Base-by-base conservation (phyloP, 2,797 vertebrate genomes). In the Pseudocheirus occidentalis region DNA sequence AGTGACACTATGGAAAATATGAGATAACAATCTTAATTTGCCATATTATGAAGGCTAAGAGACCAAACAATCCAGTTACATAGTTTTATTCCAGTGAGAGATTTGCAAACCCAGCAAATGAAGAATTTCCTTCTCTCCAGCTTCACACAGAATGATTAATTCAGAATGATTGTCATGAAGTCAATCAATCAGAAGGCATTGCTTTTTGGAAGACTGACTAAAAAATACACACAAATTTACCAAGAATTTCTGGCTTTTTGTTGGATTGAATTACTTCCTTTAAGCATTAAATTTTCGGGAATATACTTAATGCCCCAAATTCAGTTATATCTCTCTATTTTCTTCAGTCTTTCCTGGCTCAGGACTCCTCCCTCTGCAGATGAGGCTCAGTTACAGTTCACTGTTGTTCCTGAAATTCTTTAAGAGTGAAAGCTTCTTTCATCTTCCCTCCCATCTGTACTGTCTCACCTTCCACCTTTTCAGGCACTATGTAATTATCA, bases 391-490 rank as follows among this genome's bases (percentile, higher is more conserved):
- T 96, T 96, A 91, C 54, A 54, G 0, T 1, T 92, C 91, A 57
- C 28, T 9, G 24, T 81, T 95, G 95, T 50, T 90, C 96, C 92
- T 87, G 46, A 96, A 98, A 94, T 94, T 46, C 90, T 95, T 92
- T 90, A 81, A 96, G 93, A 96, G 46, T 95, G 95, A 97, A 97
- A 89, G 31, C 5, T 50, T 95, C 95, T 97, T 98, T 98, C 97
- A 94, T 98, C 97, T 96, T 95, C 89, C 94, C 94, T 97, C 46
- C 73, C 94, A 90, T 97, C 96, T 97, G 62, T 5, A 3, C 94
- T 94, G 91, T 96, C 46, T 98, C 98, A 98, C 98, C 98, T 98
- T 98, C 97, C 96, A 98, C 97, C 97, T 98, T 97, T 94, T 66
- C 94, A 96, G 96, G 93, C 96, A 93, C 95, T 93, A 66, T 97